These are phyloP conservation scores for Rynchops niger DNA, from an alignment of 2,113 vertebrate species.

Conservation along the genomic window DNA sequence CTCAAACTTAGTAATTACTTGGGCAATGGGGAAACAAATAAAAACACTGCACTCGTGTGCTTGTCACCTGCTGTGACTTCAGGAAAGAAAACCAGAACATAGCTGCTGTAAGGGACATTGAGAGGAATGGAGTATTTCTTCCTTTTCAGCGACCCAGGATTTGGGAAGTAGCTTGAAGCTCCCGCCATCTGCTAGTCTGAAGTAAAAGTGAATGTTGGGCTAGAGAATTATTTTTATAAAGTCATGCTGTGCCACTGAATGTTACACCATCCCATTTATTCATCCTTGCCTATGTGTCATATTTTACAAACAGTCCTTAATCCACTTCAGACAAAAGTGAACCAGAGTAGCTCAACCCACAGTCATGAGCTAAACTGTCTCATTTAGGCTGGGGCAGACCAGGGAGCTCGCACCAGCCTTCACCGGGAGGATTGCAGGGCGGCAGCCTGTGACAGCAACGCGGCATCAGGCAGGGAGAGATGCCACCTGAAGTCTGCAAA, in stretches of 20 bases:
- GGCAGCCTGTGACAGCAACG: neutral
- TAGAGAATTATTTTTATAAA: neutral
- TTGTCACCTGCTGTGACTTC: neutral
- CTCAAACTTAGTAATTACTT: neutral
- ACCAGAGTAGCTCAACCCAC: neutral
- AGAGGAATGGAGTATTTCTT: neutral
- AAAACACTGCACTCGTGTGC: neutral
- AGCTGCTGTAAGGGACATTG: neutral
- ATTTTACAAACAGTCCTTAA: neutral
- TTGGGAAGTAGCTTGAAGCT: neutral
- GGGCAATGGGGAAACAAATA: neutral
- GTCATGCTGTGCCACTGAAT: neutral
- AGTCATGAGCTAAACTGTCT: neutral
- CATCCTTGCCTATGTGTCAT: neutral
- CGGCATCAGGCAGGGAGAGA: neutral
- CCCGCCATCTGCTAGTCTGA: neutral
- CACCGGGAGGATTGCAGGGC: fast-evolving
- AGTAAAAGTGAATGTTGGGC: neutral
- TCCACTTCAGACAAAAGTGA: neutral
- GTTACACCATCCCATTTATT: neutral
- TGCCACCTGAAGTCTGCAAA: neutral
- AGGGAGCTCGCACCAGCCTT: neutral
- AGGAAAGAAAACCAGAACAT: neutral
- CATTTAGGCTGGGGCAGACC: neutral
- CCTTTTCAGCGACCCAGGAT: neutral